A percentile compares a stretch with the other conserved stretches of the same genome.
These are phyloP conservation scores for Corythoichthys intestinalis DNA, from an alignment of 2,113 vertebrate species.

Conservation along the genomic window DNA sequence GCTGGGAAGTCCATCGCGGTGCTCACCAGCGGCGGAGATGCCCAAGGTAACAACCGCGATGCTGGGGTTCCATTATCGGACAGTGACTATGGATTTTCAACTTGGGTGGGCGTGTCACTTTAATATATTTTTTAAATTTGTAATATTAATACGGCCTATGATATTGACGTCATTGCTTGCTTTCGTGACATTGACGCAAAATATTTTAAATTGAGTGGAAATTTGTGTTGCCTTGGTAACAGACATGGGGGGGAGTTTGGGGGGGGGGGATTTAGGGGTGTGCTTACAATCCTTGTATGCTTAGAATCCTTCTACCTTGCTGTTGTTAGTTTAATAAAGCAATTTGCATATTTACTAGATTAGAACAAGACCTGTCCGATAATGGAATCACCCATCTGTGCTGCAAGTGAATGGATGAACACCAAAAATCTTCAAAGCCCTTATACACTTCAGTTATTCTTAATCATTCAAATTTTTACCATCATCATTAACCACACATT, in stretches of 20 bases:
- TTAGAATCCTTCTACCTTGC: too few species aligned
- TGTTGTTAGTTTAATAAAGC: too few species aligned
- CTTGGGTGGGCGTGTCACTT: too few species aligned
- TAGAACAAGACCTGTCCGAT: not conserved
- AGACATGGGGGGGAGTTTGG: too few species aligned
- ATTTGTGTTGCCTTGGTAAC: not conserved
- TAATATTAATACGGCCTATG: too few species aligned
- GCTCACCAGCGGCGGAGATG: conserved; percentile 93
- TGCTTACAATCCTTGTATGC: too few species aligned
- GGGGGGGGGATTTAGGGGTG: not conserved
- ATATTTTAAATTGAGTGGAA: not conserved
- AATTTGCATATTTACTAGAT: too few species aligned
- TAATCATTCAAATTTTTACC: not conserved
- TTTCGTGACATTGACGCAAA: not conserved
- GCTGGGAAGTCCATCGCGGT: conserved; percentile 86
- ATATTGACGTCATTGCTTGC: too few species aligned
- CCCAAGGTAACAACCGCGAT: conserved; percentile 77
- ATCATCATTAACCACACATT: not conserved
- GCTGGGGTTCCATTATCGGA: conserved; percentile 24
- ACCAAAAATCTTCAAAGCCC: not conserved
- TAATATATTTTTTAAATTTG: too few species aligned
- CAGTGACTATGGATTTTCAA: not conserved
- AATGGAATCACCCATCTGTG: not conserved
- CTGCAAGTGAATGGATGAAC: not conserved
- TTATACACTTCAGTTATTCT: not conserved